Conservation (phyloP, 1,140 invertebrate species). For the Sminthurinus signatus region DNA sequence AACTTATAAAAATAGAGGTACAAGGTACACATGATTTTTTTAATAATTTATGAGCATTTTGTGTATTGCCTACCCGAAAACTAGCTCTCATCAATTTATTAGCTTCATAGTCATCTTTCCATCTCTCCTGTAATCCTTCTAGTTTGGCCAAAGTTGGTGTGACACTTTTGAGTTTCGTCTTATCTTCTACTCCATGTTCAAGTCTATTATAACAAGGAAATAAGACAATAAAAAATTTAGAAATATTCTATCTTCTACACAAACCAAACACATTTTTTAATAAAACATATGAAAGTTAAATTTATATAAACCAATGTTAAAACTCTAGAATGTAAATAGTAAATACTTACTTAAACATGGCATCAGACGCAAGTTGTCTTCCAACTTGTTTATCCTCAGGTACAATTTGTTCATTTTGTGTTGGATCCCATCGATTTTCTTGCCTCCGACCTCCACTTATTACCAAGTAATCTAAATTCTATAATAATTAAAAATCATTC, state of each 20-base stretch:
- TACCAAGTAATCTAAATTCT: constrained; percentile 97
- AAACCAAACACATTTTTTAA: too few relatives aligned
- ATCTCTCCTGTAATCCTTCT: constrained; percentile 68
- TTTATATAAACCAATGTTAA: too few relatives aligned
- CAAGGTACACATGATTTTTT: background rate
- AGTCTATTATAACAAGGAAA: constrained; percentile 57
- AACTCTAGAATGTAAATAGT: background rate
- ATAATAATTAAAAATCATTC: constrained; percentile 37
- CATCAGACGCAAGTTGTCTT: constrained; percentile 80
- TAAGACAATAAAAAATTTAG: too few relatives aligned
- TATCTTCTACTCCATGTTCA: constrained; percentile 82
- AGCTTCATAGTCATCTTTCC: constrained; percentile 84
- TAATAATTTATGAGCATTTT: too few relatives aligned
- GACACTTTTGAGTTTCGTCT: constrained; percentile 59
- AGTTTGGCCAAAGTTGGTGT: constrained; percentile 66
- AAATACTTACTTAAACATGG: constrained; percentile 70
- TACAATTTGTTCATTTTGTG: constrained; percentile 89
- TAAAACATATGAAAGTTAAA: too few relatives aligned
- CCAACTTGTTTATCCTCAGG: constrained; percentile 80
- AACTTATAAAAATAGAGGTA: background rate
- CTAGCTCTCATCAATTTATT: constrained; percentile 72
- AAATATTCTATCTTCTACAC: too few relatives aligned
- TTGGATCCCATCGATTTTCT: constrained; percentile 96
- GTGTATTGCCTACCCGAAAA: constrained; percentile 73
- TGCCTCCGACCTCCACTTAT: constrained; percentile 89